Percentiles rank a stretch among this genome's conserved stretches.
These are phyloP conservation scores for Chloroceryle inda DNA, from an alignment of 2,797 vertebrate species.

Conservation along the genomic window DNA sequence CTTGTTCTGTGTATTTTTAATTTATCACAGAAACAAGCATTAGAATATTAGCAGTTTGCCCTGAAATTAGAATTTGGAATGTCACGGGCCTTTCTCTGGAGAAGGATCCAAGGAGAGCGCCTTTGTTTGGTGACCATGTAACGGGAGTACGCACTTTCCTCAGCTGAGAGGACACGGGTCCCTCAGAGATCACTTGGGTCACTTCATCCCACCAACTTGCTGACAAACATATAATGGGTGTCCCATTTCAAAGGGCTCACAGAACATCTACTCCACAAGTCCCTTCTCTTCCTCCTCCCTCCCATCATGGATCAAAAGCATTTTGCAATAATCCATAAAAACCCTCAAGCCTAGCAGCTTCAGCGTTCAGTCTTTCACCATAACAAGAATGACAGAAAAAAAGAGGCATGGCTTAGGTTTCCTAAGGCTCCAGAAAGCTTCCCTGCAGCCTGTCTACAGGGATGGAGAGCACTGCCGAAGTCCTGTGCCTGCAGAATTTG, in stretches of 20 bases:
- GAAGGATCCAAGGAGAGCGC: background rate
- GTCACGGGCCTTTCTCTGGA: background rate
- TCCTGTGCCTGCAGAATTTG: background rate
- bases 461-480: background rate
- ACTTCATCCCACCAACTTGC: background rate
- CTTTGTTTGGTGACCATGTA: slow-evolving; percentile 35
- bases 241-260: slow-evolving; percentile 64
- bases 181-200: slow-evolving; percentile 13
- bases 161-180: background rate
- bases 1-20: background rate
- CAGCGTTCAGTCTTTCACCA: background rate
- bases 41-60: background rate
- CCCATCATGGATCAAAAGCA: background rate
- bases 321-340: background rate
- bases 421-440: background rate
- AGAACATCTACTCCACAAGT: slow-evolving; percentile 9
- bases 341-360: background rate
- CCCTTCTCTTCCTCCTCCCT: background rate
- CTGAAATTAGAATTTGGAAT: background rate
- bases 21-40: background rate
- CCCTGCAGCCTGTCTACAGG: background rate
- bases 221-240: slow-evolving; percentile 59
- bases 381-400: rapidly evolving
- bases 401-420: background rate
- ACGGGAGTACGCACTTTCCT: background rate